Evolutionary conservation across 1,140 invertebrate genomes (phyloP).

Genomic region (Sycophaga agraensis): DNA sequence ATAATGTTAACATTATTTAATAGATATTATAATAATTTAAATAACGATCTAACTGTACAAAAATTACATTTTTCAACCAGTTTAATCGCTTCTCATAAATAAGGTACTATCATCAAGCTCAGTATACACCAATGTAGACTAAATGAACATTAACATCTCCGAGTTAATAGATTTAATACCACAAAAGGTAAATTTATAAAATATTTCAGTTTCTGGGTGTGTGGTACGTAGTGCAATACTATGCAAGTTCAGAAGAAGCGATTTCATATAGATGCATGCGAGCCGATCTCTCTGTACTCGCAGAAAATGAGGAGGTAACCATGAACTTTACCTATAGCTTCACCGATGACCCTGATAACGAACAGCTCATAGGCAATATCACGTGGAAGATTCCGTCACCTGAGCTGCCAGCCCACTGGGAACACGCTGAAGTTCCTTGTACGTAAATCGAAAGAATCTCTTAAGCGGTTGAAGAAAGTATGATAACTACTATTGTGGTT

Average conservation of each 20-base stretch:
- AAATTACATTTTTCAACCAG: too few species aligned
- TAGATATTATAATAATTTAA: too few species aligned
- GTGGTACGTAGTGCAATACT: conserved; percentile 85
- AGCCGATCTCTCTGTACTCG: conserved; percentile 68
- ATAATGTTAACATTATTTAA: too few species aligned
- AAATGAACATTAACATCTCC: neutral
- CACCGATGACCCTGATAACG: conserved; percentile 77
- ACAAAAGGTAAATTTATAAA: neutral
- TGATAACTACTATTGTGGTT: too few species aligned
- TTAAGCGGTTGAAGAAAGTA: too few species aligned
- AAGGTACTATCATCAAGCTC: too few species aligned
- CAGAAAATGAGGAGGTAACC: conserved; percentile 62
- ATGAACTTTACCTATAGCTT: conserved; percentile 88
- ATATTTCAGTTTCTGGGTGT: conserved; percentile 69
- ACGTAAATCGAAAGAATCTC: too few species aligned
- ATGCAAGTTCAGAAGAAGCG: conserved; percentile 81
- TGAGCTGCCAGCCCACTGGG: conserved; percentile 76
- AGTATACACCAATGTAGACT: too few species aligned
- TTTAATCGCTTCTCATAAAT: too few species aligned
- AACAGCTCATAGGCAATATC: conserved; percentile 78
- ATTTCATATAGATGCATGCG: conserved; percentile 81
- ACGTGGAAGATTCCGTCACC: conserved; percentile 79
- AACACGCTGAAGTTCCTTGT: conserved; percentile 82
- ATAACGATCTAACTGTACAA: too few species aligned
- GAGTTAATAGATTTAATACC: neutral